These are phyloP conservation scores for Platysteira castanea DNA, from an alignment of 2,113 vertebrate genomes.

Conservation along the genomic window DNA sequence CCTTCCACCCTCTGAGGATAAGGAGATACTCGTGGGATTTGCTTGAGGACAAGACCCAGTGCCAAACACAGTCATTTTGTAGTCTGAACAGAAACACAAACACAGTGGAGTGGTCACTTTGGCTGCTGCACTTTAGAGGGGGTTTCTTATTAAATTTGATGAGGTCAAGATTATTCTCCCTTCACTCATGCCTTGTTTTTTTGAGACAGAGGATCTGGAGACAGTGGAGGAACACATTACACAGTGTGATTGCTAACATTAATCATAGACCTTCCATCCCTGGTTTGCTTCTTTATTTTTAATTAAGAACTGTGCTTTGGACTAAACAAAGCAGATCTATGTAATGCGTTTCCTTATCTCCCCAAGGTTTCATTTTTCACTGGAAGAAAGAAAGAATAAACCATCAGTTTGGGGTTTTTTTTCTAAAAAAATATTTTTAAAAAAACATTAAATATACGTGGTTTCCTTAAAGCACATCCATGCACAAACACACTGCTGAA, in stretches of 20 bases:
- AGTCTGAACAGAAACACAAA: not conserved
- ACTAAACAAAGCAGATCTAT: conserved; percentile 11
- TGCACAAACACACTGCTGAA: not conserved
- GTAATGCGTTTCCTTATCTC: conserved; percentile 12
- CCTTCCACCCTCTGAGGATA: not conserved
- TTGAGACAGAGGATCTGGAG: not conserved
- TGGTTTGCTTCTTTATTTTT: not conserved
- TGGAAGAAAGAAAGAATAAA: not conserved
- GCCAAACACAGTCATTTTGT: not conserved
- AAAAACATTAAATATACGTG: too few species aligned
- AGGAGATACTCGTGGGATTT: not conserved
- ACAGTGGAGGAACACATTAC: not conserved
- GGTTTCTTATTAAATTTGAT: not conserved
- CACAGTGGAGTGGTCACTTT: not conserved
- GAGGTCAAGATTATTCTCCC: not conserved
- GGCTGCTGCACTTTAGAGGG: not conserved
- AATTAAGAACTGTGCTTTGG: not conserved
- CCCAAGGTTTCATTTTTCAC: conserved; percentile 17
- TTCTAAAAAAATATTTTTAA: too few species aligned
- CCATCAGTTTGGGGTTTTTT: not conserved
- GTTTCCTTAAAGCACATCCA: not conserved
- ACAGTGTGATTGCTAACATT: not conserved
- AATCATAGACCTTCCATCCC: not conserved
- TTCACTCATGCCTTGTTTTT: not conserved
- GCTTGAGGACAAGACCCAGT: not conserved